These are phyloP conservation scores for Drosophila limbata DNA, from an alignment of 2,888 invertebrate species.

Conservation along the genomic window DNA sequence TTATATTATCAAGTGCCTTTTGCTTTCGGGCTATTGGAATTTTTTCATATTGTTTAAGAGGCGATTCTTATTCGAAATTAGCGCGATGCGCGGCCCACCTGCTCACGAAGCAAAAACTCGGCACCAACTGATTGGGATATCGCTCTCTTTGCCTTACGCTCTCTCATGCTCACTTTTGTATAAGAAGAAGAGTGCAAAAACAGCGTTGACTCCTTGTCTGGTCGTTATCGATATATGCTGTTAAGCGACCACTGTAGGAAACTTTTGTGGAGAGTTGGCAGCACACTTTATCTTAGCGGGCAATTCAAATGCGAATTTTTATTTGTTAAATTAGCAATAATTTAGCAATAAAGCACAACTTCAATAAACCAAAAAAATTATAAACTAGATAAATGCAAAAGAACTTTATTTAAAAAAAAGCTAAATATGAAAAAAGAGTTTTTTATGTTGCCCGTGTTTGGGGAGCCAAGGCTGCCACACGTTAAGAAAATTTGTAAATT, in stretches of 20 bases:
- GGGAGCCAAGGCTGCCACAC: too few species aligned
- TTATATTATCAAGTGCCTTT: slow-evolving; percentile 64
- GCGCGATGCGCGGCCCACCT: slow-evolving; percentile 61
- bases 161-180: not conserved
- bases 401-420: too few species aligned
- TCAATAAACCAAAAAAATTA: too few species aligned
- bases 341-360: too few species aligned
- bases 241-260: not conserved
- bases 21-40: slow-evolving; percentile 74
- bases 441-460: too few species aligned
- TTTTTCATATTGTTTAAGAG: slow-evolving; percentile 65
- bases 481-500: too few species aligned
- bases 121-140: slow-evolving; percentile 48
- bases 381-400: too few species aligned
- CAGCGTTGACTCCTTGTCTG: slow-evolving; percentile 30
- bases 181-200: not conserved
- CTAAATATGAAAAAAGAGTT: too few species aligned
- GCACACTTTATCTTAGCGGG: not conserved
- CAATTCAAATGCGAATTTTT: not conserved
- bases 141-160: slow-evolving; percentile 27
- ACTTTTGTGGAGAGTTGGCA: slow-evolving; percentile 25
- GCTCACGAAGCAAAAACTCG: slow-evolving; percentile 63
- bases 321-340: too few species aligned
- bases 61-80: slow-evolving; percentile 56
- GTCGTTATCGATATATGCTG: slow-evolving; percentile 26